These are phyloP conservation scores for Epinephelus malabaricus DNA, from an alignment of 2,797 vertebrate genomes.

Conservation along the genomic window DNA sequence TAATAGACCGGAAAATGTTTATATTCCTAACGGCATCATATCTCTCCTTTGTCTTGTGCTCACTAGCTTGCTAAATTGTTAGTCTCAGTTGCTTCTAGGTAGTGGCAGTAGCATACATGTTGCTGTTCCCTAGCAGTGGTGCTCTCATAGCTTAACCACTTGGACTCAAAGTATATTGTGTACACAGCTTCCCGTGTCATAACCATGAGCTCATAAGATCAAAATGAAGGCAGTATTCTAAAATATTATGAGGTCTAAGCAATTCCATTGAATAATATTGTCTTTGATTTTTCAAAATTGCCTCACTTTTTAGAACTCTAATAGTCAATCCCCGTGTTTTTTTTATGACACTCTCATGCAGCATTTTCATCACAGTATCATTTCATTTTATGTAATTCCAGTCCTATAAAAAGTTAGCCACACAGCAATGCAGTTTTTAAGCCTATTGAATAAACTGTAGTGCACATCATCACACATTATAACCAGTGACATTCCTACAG, in stretches of 20 bases:
- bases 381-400: not conserved
- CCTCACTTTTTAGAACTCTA: not conserved
- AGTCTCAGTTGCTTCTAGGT: too few species aligned
- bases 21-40: too few species aligned
- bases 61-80: too few species aligned
- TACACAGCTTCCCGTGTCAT: too few species aligned
- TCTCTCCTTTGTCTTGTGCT: too few species aligned
- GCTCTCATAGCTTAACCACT: too few species aligned
- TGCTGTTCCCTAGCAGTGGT: too few species aligned
- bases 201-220: too few species aligned
- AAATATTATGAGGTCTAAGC: not conserved
- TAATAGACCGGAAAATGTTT: too few species aligned
- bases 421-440: not conserved
- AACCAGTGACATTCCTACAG: slow-evolving; percentile 1
- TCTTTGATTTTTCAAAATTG: not conserved
- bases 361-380: not conserved
- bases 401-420: not conserved
- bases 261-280: not conserved
- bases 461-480: slow-evolving; percentile 12
- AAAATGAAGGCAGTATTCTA: too few species aligned
- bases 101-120: too few species aligned
- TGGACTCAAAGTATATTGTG: too few species aligned
- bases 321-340: not conserved
- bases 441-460: not conserved
- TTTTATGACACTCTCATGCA: not conserved